Evolutionary conservation across 2,888 invertebrate genomes (phyloP), one percentile per base, ranked within the genome.

Genomic region (Diaphora mendica): DNA sequence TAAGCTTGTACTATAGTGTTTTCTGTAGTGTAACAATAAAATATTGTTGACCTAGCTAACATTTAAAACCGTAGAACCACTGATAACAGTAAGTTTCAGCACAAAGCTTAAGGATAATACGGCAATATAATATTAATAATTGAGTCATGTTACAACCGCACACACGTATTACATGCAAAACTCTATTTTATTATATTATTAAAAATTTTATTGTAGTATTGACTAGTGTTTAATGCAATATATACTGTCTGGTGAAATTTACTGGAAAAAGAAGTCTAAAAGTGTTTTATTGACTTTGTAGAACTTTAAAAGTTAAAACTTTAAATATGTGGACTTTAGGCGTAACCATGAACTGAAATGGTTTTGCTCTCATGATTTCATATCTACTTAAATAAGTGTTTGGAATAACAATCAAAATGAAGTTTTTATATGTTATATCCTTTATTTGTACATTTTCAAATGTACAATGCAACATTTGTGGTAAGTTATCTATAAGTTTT

Each of bases 81-180:
- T 15, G 26, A n/a, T 42, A 66, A 20, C 15, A 66, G 4, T 15
- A 66, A 20, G 44, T 44, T 44, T 30, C 67, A 67, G 48, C 48
- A 7, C 23, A 48, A 5, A 33, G 59, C 35, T 69, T 69, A 20
- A 69, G 68, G 68, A 69, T 69, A 69, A 69, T 39, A 69, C 35
- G 1, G 39, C 15, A 69, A 69, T 59, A 69, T 39, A 39, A 30
- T 35, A 55, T 69, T 30, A 17, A n/a, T 55, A 59, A 33, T 69
- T 39, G 26, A 17, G 39, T 39, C 55, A 69, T 26, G 35, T 55
- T 8, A 26, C 33, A 48, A 64, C 35, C 71, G 17, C 48, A 65
- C 59, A 59, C 23, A 39, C 20, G n/a, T 39, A 26, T 68, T 15
- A 15, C 5, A 68, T 59, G 4, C 35, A 59, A 9, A 59, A 39